Evolutionary conservation across 2,797 vertebrate species (phyloP).

Genomic region (Prunella strophiata): DNA sequence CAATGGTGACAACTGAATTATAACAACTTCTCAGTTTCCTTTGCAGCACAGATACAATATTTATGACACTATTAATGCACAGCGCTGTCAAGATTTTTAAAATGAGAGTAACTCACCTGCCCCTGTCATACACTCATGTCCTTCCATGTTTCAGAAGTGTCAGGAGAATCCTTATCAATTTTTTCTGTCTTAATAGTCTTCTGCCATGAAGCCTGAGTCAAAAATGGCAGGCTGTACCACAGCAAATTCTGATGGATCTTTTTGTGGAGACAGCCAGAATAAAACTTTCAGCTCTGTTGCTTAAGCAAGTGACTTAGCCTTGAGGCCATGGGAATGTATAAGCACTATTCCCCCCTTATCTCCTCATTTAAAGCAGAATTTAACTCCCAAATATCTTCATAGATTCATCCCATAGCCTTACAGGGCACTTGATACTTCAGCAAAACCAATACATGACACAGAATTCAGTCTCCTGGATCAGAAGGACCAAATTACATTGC

Average conservation of each 20-base stretch:
- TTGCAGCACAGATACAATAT: constrained; percentile 53
- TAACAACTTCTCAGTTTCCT: constrained; percentile 49
- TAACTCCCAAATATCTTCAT: background rate
- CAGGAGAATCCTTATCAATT: constrained; percentile 36
- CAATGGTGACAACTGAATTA: constrained; percentile 51
- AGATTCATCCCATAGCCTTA: background rate
- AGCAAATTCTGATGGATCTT: background rate
- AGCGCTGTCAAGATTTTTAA: constrained; percentile 52
- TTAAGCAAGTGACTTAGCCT: background rate
- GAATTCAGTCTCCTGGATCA: background rate
- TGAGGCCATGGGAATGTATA: background rate
- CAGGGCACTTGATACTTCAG: background rate
- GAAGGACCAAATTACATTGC: background rate
- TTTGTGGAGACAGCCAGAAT: background rate
- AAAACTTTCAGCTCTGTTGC: background rate
- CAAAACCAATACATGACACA: background rate
- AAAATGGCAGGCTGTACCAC: background rate
- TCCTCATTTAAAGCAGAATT: background rate
- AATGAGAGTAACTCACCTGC: constrained; percentile 45
- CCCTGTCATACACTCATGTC: background rate
- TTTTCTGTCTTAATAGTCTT: constrained; percentile 52
- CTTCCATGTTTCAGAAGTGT: constrained; percentile 7
- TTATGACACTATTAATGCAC: constrained; percentile 62
- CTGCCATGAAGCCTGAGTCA: background rate
- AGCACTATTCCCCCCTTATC: background rate